Conservation (phyloP, 2,797 vertebrate genomes). For the Phataginus tricuspis region DNA sequence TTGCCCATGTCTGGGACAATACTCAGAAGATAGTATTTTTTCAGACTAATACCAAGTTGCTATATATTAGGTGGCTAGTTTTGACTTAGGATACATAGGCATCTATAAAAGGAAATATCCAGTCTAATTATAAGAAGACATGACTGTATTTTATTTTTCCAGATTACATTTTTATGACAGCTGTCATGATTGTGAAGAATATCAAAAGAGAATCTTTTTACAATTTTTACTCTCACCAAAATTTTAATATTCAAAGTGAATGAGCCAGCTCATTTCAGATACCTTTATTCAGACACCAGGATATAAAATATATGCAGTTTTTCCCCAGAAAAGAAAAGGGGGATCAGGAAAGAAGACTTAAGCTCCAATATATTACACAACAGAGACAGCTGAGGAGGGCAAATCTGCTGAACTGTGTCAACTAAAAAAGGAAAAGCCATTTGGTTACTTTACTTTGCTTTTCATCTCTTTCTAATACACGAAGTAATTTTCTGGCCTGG, state of each 20-base stretch:
- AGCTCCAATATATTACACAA: constrained; percentile 69
- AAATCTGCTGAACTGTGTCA: constrained; percentile 56
- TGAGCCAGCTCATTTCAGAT: constrained; percentile 21
- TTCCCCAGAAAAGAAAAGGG: not conserved
- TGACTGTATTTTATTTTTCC: constrained; percentile 21
- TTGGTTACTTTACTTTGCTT: constrained; percentile 31
- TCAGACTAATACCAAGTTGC: not conserved
- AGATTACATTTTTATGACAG: constrained; percentile 41
- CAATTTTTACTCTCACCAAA: constrained; percentile 40
- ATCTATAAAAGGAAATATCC: not conserved
- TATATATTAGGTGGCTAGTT: not conserved
- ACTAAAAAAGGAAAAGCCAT: constrained; percentile 65
- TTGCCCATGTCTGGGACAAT: not conserved
- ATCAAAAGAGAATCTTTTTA: not conserved
- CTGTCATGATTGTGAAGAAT: not conserved
- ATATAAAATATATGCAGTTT: constrained; percentile 33
- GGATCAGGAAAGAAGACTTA: constrained; percentile 41
- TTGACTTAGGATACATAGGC: not conserved
- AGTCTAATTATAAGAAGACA: not conserved
- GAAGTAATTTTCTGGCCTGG: constrained; percentile 7
- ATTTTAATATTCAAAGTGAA: constrained; percentile 59
- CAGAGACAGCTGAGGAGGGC: constrained; percentile 43
- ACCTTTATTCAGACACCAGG: constrained; percentile 36
- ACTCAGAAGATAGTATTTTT: not conserved
- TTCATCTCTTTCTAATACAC: constrained; percentile 49